phyloP scores from a whole-genome alignment of 2,888 invertebrate species.

The Drosophila conformis region DNA sequence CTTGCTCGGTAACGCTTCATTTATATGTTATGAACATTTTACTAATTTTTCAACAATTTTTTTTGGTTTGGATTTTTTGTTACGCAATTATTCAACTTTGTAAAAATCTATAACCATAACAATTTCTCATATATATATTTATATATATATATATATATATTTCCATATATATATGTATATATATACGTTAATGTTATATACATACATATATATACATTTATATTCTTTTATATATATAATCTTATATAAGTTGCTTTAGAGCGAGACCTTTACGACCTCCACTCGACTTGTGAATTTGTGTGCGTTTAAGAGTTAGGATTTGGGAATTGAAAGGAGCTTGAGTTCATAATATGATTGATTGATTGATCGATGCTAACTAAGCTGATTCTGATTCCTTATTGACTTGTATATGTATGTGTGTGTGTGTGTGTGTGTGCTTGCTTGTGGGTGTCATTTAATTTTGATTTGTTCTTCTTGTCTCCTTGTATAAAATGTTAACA shows the following conservation, averaged over 20 bases:
- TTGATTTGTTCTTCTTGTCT: slow-evolving; percentile 43
- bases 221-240: slow-evolving; percentile 50
- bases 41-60: slow-evolving; percentile 83
- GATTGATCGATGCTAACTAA: slow-evolving; percentile 40
- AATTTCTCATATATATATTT: slow-evolving; percentile 73
- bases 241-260: slow-evolving; percentile 69
- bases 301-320: slow-evolving; percentile 42
- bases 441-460: slow-evolving; percentile 18
- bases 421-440: slow-evolving; percentile 4
- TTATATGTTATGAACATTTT: slow-evolving; percentile 77
- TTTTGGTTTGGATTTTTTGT: slow-evolving; percentile 70
- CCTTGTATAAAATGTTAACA: slow-evolving; percentile 54
- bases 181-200: slow-evolving; percentile 34
- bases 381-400: slow-evolving; percentile 19
- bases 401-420: slow-evolving; percentile 15
- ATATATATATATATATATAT: slow-evolving; percentile 43
- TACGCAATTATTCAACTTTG: slow-evolving; percentile 83
- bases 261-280: slow-evolving; percentile 63
- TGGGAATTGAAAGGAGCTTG: slow-evolving; percentile 37
- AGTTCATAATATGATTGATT: slow-evolving; percentile 24
- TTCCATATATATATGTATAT: slow-evolving; percentile 44
- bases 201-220: slow-evolving; percentile 41
- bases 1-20: slow-evolving; percentile 49
- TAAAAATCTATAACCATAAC: slow-evolving; percentile 83
- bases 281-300: slow-evolving; percentile 53